Conservation (phyloP, 2,797 vertebrate species). For the Phrynocephalus guinanensis region DNA sequence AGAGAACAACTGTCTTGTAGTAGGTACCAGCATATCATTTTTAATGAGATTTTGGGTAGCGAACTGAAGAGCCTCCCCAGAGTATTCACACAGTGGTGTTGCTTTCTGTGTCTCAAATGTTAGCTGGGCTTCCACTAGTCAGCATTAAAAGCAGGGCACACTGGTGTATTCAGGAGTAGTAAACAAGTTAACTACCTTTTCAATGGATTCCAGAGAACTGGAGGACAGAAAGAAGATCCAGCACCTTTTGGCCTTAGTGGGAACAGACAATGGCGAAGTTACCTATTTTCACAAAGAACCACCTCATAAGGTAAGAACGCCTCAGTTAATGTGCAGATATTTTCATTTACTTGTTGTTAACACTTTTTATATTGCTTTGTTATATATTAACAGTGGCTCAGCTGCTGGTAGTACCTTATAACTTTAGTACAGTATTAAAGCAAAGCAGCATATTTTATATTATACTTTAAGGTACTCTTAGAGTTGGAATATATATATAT, state of each 20-base stretch:
- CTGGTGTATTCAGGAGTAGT: background rate
- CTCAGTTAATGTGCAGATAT: background rate
- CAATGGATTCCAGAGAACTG: constrained; percentile 85
- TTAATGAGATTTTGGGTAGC: background rate
- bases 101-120: background rate
- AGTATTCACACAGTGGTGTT: background rate
- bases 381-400: background rate
- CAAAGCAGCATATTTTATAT: background rate
- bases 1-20: too few species aligned
- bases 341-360: background rate
- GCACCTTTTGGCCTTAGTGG: constrained; percentile 88
- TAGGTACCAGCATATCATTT: background rate
- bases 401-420: background rate
- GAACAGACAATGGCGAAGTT: constrained; percentile 86
- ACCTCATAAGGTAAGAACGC: constrained; percentile 87
- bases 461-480: too few species aligned
- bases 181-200: background rate
- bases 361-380: background rate
- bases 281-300: constrained; percentile 94
- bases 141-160: background rate
- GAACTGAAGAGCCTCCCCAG: background rate
- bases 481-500: constrained; percentile 8
- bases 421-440: background rate
- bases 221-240: constrained; percentile 97
- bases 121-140: background rate